Evolutionary conservation across 2,888 invertebrate species (phyloP).

Genomic region (Caenorhabditis wallacei): DNA sequence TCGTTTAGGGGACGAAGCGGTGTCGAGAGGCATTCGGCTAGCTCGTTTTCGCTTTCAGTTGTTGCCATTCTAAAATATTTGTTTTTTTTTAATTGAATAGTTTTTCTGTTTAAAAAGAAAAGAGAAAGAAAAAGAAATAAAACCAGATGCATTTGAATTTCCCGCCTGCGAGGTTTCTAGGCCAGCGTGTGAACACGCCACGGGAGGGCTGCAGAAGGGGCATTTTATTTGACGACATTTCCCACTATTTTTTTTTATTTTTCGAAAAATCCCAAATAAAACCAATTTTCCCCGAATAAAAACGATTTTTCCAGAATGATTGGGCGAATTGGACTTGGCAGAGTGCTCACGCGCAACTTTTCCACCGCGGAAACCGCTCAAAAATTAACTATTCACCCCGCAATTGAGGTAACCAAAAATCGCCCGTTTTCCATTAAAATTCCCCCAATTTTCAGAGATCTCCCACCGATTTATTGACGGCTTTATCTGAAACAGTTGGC

Average conservation of each 20-base stretch:
- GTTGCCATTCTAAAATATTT: no score
- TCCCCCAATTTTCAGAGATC: conserved; percentile 86
- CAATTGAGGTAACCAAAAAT: conserved; percentile 33
- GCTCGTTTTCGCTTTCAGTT: conserved; percentile 17
- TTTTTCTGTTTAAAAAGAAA: no score
- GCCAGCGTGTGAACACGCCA: conserved; percentile 15
- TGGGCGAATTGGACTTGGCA: conserved; percentile 47
- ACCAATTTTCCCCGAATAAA: not conserved
- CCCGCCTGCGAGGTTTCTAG: conserved; percentile 27
- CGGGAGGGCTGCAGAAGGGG: not conserved
- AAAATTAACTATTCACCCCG: conserved; percentile 57
- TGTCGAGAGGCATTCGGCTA: conserved; percentile 30
- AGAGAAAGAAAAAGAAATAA: not conserved
- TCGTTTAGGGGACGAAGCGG: conserved; percentile 39
- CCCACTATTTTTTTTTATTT: not conserved
- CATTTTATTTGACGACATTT: conserved; percentile 1
- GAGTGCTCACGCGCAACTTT: conserved; percentile 33
- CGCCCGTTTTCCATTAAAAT: not conserved
- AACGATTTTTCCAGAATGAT: conserved; percentile 45
- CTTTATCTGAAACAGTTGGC: conserved; percentile 89
- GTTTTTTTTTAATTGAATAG: no score
- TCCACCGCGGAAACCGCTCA: conserved; percentile 31
- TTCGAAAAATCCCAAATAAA: not conserved
- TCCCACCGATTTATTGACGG: conserved; percentile 90
- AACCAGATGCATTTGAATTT: conserved; percentile 27